phyloP scores from a whole-genome alignment of 2,113 vertebrate species.

The Indicator maculatus region DNA sequence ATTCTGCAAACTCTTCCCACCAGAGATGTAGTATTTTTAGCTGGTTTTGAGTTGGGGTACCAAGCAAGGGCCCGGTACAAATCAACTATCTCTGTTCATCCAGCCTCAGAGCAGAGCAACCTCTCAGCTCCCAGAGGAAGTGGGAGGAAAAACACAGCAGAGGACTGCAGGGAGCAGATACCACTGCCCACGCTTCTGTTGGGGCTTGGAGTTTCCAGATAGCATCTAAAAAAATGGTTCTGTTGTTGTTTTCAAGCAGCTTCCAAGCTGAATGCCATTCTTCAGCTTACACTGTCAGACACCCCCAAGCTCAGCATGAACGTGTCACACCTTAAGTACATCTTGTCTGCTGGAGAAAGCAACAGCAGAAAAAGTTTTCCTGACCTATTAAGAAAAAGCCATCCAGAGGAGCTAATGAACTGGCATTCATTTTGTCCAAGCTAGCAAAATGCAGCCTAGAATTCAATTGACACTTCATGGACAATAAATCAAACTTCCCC shows the following conservation, averaged over 20 bases:
- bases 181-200: neutral
- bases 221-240: neutral
- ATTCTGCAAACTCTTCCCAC: neutral
- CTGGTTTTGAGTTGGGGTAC: neutral
- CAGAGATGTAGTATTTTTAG: neutral
- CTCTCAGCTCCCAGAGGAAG: neutral
- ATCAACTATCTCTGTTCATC: neutral
- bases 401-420: neutral
- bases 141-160: neutral
- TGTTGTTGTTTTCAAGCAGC: neutral
- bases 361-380: neutral
- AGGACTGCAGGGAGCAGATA: constrained; percentile 15
- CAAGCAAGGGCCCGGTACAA: neutral
- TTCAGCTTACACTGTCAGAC: neutral
- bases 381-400: neutral
- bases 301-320: neutral
- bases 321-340: neutral
- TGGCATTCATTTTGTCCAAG: neutral
- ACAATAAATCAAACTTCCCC: constrained; percentile 21
- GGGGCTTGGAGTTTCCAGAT: neutral
- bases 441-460: neutral
- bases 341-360: neutral
- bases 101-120: neutral
- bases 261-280: neutral
- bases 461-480: neutral